phyloP scores from a whole-genome alignment of 2,113 vertebrate species.

The Eidolon helvum region DNA sequence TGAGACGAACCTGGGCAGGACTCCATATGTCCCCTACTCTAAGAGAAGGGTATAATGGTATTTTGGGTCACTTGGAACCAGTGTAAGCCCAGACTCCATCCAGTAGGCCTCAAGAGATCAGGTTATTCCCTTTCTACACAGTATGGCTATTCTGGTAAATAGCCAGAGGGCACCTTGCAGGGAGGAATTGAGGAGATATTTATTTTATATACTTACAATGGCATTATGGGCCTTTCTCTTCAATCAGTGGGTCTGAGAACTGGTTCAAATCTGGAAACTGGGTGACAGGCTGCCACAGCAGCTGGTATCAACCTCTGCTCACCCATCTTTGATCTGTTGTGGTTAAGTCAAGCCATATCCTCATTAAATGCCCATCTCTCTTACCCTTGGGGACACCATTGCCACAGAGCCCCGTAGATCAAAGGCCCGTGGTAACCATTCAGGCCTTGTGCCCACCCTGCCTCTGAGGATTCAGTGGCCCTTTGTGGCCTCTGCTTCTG shows the following conservation, averaged over 20 bases:
- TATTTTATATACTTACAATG: background rate
- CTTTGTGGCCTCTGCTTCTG: background rate
- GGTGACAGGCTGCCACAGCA: background rate
- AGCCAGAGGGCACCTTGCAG: background rate
- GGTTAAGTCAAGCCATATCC: background rate
- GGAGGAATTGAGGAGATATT: background rate
- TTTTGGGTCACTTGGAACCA: background rate
- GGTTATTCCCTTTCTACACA: background rate
- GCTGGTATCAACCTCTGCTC: background rate
- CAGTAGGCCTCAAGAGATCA: background rate
- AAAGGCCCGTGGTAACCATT: background rate
- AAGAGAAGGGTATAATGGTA: background rate
- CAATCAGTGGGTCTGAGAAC: background rate
- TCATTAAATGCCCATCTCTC: background rate
- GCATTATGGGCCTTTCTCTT: background rate
- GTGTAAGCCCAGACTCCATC: background rate
- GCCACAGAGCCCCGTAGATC: background rate
- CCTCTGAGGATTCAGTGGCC: background rate
- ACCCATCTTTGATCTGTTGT: background rate
- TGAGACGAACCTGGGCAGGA: background rate
- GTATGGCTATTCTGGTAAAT: background rate
- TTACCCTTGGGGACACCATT: background rate
- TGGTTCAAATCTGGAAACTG: background rate
- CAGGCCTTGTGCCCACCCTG: background rate
- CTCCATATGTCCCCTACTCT: background rate